Conservation (phyloP, 2,797 vertebrate species). For the Argya squamiceps region DNA sequence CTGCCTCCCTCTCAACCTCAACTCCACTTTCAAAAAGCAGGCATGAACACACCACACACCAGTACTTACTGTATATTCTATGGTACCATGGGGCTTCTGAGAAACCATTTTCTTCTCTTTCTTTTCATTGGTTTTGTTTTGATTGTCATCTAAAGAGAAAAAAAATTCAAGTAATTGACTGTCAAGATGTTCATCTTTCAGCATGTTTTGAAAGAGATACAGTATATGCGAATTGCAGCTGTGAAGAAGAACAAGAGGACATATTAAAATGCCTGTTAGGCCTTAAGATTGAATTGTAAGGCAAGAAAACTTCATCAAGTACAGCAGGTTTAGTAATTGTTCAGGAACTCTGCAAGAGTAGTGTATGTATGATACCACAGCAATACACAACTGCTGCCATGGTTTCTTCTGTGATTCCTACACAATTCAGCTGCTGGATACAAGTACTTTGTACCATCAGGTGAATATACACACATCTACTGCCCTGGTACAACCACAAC, state of each 20-base stretch:
- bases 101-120: constrained; percentile 88
- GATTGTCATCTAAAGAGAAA: constrained; percentile 79
- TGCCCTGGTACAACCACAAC: accelerated
- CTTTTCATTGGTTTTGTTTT: constrained; percentile 84
- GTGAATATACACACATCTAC: accelerated
- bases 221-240: neutral
- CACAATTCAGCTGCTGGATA: neutral
- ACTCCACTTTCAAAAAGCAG: neutral
- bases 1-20: neutral
- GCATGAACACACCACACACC: neutral
- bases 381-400: neutral
- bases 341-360: neutral
- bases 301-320: neutral
- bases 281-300: neutral
- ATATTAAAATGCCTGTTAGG: neutral
- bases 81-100: constrained; percentile 86
- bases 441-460: neutral
- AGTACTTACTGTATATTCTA: constrained; percentile 89
- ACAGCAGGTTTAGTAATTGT: neutral
- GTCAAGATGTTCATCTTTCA: neutral
- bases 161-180: neutral
- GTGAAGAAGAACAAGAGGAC: neutral
- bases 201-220: neutral
- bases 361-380: accelerated
- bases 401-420: neutral